A percentile compares a stretch with the other conserved stretches of the same genome.
phyloP scores from a whole-genome alignment of 2,888 invertebrate genomes.

The Eilema depressum region DNA sequence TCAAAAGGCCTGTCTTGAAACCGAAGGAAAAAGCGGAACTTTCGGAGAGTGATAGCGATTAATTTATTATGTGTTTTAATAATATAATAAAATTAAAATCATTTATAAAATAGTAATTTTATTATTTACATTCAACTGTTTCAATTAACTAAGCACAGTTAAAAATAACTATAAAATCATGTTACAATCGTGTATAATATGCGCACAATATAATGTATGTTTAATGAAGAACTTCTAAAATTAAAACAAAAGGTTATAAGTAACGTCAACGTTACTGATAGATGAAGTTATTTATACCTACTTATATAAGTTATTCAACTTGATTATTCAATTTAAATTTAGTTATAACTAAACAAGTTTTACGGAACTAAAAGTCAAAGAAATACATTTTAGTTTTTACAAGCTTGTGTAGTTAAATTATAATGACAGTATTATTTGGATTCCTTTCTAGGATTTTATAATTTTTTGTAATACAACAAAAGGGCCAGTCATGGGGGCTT shows the following conservation, averaged over 20 bases:
- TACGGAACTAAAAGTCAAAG: not conserved
- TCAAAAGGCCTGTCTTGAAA: slow-evolving; percentile 73
- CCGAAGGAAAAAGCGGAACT: slow-evolving; percentile 89
- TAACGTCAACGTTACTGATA: not conserved
- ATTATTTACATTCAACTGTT: slow-evolving; percentile 78
- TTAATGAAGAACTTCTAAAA: slow-evolving; percentile 38
- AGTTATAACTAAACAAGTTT: not conserved
- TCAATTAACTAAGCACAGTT: slow-evolving; percentile 64
- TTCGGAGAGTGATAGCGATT: slow-evolving; percentile 89
- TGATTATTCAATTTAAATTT: slow-evolving; percentile 13
- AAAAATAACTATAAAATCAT: slow-evolving; percentile 59
- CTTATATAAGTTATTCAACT: not conserved
- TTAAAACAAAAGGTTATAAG: slow-evolving; percentile 11
- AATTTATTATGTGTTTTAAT: slow-evolving; percentile 38
- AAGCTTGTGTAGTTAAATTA: not conserved
- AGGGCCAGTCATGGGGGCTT: not conserved
- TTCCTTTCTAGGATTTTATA: too few relatives aligned
- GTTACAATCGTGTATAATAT: slow-evolving; percentile 57
- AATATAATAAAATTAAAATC: slow-evolving; percentile 59
- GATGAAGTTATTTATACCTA: slow-evolving; percentile 1
- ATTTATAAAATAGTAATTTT: slow-evolving; percentile 78
- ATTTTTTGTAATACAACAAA: not conserved
- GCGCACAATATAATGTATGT: slow-evolving; percentile 47
- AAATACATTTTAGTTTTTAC: not conserved
- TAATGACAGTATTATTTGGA: not conserved